Conservation (phyloP, 2,113 vertebrate species). For the Sapayoa aenigma region DNA sequence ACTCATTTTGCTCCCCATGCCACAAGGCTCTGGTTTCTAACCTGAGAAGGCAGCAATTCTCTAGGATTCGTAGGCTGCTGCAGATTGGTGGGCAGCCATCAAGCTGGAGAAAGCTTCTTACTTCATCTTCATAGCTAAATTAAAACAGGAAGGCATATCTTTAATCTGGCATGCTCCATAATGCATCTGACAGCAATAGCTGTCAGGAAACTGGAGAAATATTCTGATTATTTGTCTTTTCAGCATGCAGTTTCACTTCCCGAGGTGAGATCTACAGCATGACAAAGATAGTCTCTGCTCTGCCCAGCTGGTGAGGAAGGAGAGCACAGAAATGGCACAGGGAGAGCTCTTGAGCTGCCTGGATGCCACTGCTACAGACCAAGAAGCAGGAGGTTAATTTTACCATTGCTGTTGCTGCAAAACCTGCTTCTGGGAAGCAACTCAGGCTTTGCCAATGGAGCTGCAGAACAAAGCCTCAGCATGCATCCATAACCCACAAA, state of each 20-base stretch:
- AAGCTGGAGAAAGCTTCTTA: background rate
- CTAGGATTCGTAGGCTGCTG: background rate
- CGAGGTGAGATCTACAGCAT: background rate
- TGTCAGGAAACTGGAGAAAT: background rate
- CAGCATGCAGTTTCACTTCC: background rate
- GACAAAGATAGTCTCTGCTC: background rate
- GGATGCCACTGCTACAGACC: background rate
- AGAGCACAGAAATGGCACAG: background rate
- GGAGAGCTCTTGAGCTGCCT: background rate
- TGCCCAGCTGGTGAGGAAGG: background rate
- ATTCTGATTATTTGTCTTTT: background rate
- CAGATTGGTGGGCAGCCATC: background rate
- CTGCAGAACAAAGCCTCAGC: background rate
- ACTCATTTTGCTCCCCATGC: background rate
- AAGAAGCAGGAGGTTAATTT: background rate
- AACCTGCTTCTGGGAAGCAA: background rate
- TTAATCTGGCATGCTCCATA: background rate
- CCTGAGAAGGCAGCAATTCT: constrained; percentile 48
- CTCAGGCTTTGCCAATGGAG: rapidly evolving
- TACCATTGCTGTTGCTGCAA: background rate
- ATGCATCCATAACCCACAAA: background rate
- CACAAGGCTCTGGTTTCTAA: background rate
- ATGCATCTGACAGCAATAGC: background rate
- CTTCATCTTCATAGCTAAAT: constrained; percentile 47
- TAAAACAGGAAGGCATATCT: background rate